Evolutionary conservation across 2,888 invertebrate species (phyloP), one percentile per base, ranked within the genome.

Genomic region (Orthosia gothica): DNA sequence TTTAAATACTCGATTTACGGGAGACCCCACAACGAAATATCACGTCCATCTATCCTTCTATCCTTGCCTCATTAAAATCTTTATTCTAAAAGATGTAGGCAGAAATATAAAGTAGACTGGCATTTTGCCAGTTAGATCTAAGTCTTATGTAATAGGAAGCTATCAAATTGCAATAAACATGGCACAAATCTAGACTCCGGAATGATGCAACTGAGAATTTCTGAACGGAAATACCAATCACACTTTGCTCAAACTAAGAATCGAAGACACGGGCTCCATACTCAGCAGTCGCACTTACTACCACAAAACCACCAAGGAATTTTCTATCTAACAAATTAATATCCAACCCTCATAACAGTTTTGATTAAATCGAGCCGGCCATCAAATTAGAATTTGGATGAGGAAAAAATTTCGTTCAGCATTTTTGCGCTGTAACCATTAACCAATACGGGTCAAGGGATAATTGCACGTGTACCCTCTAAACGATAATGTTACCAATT

Each of bases 361-460:
- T 69, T 66, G 40, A 69, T 79, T 74, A 47, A 59, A 68, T 63
- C 54, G 49, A 54, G n/a, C 18, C 26, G 57, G 13, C 23, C 45
- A 74, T 66, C 57, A 78, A 83, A 83, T 76, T 81, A 71, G 26
- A 70, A 65, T 47, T 70, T 58, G 15, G 18, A 65, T 70, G 72
- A 62, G 65, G 69, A 70, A 69, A 65, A 76, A 69, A 64, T 63
- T 59, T 59, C 58, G 18, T 23, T 78, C 58, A 59, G 55, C 50
- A 32, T 68, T 81, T 76, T 71, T 66, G 12, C 40, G 12, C 54
- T n/a, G 32, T 54, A 54, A 59, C 23, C 76, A 12, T 59, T 49
- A 61, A 57, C 65, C 76, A 79, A 66, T 76, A 71, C 59, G 69
- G 83, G 79, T 81, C 70, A 64, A 15, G 62, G 66, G 74, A 75